Evolutionary conservation across 2,797 vertebrate genomes (phyloP).

Genomic region (Nannoperca obscura): DNA sequence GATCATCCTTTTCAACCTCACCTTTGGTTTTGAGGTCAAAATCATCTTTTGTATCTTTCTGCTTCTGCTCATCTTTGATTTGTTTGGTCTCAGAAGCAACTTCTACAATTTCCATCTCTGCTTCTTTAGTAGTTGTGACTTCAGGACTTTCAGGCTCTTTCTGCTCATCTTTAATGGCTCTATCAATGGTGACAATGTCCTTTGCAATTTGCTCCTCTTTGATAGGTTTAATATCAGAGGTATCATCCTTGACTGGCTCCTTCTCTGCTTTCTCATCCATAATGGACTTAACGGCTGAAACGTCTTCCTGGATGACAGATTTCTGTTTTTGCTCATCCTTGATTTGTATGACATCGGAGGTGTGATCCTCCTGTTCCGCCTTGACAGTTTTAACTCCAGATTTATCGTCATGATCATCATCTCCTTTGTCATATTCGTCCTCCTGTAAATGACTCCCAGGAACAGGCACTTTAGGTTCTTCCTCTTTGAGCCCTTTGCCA

Average conservation of each 20-base stretch:
- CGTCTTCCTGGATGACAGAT: constrained; percentile 46
- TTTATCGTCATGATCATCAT: constrained; percentile 67
- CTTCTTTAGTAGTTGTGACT: constrained; percentile 30
- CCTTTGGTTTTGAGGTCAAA: constrained; percentile 71
- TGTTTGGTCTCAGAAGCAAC: constrained; percentile 32
- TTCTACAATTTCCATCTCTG: constrained; percentile 23
- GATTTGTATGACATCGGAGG: constrained; percentile 34
- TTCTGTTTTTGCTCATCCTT: constrained; percentile 54
- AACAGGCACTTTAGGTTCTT: constrained; percentile 69
- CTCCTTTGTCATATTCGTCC: constrained; percentile 67
- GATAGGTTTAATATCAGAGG: constrained; percentile 69
- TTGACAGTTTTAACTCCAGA: constrained; percentile 71
- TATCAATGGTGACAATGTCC: constrained; percentile 34
- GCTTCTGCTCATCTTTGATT: constrained; percentile 50
- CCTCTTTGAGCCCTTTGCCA: constrained; percentile 47
- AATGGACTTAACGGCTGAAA: constrained; percentile 19
- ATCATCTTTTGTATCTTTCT: constrained; percentile 57
- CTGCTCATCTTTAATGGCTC: constrained; percentile 41
- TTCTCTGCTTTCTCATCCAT: constrained; percentile 41
- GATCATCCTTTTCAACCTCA: constrained; percentile 43
- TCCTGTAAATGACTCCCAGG: constrained; percentile 82
- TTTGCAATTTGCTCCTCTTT: constrained; percentile 52
- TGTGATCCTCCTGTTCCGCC: constrained; percentile 35
- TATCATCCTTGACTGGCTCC: constrained; percentile 55
- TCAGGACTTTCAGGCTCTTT: constrained; percentile 44